A percentile compares a stretch with the other conserved stretches of the same genome.
phyloP scores from a whole-genome alignment of 2,888 invertebrate species.

The Phasia obesa region DNA sequence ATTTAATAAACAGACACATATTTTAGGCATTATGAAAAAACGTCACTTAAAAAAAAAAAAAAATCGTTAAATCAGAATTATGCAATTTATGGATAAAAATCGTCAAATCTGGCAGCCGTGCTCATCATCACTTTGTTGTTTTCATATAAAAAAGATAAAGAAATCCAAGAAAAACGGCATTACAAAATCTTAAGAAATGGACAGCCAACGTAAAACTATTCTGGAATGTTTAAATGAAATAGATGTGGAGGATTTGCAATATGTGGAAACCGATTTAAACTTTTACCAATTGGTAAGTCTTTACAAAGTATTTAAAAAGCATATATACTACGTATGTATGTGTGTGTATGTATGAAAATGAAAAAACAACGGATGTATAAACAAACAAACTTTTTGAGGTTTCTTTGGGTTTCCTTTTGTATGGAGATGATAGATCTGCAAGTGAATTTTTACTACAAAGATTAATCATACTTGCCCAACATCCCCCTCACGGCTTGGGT shows the following conservation, averaged over 20 bases:
- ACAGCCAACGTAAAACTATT: slow-evolving; percentile 18
- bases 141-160: neutral
- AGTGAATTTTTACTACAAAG: slow-evolving; percentile 78
- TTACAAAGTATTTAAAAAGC: neutral
- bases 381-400: slow-evolving; percentile 72
- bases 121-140: slow-evolving; percentile 13
- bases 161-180: neutral
- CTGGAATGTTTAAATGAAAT: slow-evolving; percentile 69
- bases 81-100: too few relatives aligned
- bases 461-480: slow-evolving; percentile 73
- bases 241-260: slow-evolving; percentile 77
- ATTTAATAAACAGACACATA: too few relatives aligned
- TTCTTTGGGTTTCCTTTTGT: slow-evolving; percentile 79
- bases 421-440: slow-evolving; percentile 75
- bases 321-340: neutral
- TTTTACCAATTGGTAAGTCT: slow-evolving; percentile 82
- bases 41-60: too few relatives aligned
- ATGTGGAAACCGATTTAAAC: slow-evolving; percentile 83
- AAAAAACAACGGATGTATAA: neutral
- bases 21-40: too few relatives aligned
- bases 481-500: slow-evolving; percentile 36
- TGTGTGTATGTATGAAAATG: neutral
- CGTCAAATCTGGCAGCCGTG: too few relatives aligned
- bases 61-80: too few relatives aligned
- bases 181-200: slow-evolving; percentile 24